These are phyloP conservation scores for Champsocephalus esox DNA, from an alignment of 2,797 vertebrate species.

Conservation along the genomic window DNA sequence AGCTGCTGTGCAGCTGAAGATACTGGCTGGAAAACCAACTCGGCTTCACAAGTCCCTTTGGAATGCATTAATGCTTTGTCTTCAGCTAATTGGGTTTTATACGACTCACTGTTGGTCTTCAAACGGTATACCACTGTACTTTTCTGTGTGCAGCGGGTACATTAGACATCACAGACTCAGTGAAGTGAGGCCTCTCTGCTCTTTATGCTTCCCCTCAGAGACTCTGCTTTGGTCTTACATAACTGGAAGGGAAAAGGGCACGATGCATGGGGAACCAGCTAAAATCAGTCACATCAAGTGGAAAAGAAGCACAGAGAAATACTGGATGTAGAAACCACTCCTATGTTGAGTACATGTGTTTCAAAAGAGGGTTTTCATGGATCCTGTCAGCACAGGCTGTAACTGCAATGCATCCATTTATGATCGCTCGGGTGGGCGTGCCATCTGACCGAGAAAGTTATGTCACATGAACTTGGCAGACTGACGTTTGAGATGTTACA, in stretches of 20 bases:
- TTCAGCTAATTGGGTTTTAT: slow-evolving; percentile 9
- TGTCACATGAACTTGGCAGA: slow-evolving; percentile 21
- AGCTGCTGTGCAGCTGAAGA: slow-evolving; percentile 25
- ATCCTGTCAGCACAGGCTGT: slow-evolving; percentile 1
- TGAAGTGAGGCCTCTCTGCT: slow-evolving; percentile 53
- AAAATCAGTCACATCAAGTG: slow-evolving; percentile 47
- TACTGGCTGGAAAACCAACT: slow-evolving; percentile 6
- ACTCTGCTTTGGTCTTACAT: slow-evolving; percentile 60
- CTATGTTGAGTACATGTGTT: not conserved
- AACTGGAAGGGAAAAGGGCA: slow-evolving; percentile 59
- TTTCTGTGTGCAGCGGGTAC: slow-evolving; percentile 6
- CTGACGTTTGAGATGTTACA: slow-evolving; percentile 32
- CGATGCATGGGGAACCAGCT: slow-evolving; percentile 37
- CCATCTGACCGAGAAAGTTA: slow-evolving; percentile 36
- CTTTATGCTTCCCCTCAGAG: slow-evolving; percentile 47
- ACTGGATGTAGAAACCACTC: slow-evolving; percentile 4
- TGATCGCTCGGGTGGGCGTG: not conserved
- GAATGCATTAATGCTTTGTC: slow-evolving; percentile 21
- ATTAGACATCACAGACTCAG: slow-evolving; percentile 40
- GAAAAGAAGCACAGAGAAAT: slow-evolving; percentile 31
- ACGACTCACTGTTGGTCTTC: slow-evolving; percentile 3
- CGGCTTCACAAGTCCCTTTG: slow-evolving; percentile 15
- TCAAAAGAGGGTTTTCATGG: not conserved
- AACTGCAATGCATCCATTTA: slow-evolving; percentile 1
- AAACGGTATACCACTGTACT: not conserved